Evolutionary conservation across 2,888 invertebrate genomes (phyloP), one percentile per base, ranked within the genome.

Genomic region (Amphimallon solstitiale): DNA sequence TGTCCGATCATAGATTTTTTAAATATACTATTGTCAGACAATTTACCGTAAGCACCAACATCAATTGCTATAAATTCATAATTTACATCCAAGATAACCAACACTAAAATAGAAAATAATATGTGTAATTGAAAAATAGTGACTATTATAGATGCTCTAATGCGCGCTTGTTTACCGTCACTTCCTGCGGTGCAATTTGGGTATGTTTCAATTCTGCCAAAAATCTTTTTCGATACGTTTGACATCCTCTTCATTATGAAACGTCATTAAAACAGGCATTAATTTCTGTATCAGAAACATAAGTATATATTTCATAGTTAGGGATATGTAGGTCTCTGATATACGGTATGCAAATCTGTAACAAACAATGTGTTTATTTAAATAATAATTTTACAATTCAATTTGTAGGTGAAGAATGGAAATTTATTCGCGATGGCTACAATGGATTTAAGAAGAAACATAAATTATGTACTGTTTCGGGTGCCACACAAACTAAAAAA

Each of bases 121-220:
- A 43, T 61, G 72, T 70, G 40, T 73, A 70, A 60, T 72, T 71
- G 48, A 63, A 72, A 49, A 68, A 73, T 34, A 68, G 67, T 45
- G 68, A 71, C 29, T 67, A 68, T 23, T 38, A 51, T 37, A 48
- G 69, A 69, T 65, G 66, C 67, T 51, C 45, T 38, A 52, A 72
- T 61, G 40, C 43, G 38, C 23, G 70, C 67, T 45, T 71, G 71
- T 52, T 73, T 73, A 6, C 71, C 68, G 63, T 72, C 71, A n/a
- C 70, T 52, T 17, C 68, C 59, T 7, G 69, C 70, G 6, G 66
- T 40, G 46, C 68, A 71, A 63, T 72, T n/a, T 69, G 17, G 67
- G 68, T 46, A 72, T 67, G 5, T 23, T 23, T 5, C 23, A 23
- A 23, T 19, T 23, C 23, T 23, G 23, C 23, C 23, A 23, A 23